Conservation (phyloP, 2,888 invertebrate species). For the Machimus rusticus region DNA sequence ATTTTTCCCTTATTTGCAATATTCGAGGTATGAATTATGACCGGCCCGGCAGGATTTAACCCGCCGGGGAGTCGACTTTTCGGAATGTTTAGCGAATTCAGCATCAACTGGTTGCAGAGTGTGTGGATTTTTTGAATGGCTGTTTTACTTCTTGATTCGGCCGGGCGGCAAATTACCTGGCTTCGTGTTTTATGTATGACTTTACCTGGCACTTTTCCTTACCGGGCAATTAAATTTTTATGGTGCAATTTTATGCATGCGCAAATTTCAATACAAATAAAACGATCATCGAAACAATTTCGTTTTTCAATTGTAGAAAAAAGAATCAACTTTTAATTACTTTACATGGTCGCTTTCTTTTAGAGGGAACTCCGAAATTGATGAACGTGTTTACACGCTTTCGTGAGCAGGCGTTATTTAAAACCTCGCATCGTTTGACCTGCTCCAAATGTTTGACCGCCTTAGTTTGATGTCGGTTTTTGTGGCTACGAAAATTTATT, state of each 20-base stretch:
- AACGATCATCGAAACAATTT: not conserved
- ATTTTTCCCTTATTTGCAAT: not conserved
- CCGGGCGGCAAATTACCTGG: not conserved
- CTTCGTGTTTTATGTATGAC: not conserved
- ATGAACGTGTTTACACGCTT: not conserved
- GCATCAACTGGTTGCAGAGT: not conserved
- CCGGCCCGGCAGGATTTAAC: not conserved
- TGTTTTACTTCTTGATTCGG: not conserved
- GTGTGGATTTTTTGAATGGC: not conserved
- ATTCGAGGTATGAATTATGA: not conserved
- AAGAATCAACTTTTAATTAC: not conserved
- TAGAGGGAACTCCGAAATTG: not conserved
- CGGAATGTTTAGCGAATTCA: not conserved
- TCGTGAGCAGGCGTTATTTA: not conserved
- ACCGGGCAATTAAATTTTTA: not conserved
- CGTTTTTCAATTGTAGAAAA: not conserved
- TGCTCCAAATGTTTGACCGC: not conserved
- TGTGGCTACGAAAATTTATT: not conserved
- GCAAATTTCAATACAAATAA: not conserved
- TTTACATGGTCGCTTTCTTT: not conserved
- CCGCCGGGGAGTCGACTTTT: not conserved
- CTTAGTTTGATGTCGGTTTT: not conserved
- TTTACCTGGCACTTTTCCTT: not conserved
- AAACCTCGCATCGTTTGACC: not conserved
- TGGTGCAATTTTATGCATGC: not conserved